Evolutionary conservation across 2,797 vertebrate species (phyloP), one percentile per base, ranked within the genome.

Genomic region (Acridotheres tristis): DNA sequence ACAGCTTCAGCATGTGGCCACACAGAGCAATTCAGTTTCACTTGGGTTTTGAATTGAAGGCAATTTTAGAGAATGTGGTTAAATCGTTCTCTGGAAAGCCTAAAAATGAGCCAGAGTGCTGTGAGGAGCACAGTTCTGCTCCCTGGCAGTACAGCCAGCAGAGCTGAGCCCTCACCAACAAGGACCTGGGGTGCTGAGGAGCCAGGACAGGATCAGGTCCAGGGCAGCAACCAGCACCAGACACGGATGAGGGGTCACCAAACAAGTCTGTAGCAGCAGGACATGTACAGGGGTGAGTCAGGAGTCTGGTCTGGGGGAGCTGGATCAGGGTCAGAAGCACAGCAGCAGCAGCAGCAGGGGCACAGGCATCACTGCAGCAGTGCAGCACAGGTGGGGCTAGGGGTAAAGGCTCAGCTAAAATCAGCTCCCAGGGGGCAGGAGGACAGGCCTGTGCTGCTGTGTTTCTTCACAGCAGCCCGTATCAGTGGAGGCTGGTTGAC

Each of bases 191-290:
- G 34, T n/a, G 59, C 79, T 17, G 59, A 83, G 59, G 15, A 73
- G 27, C 32, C 45, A 26, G 30, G 25, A 27, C 38, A 91, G 90
- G 30, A 45, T 27, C 48, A 40, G 65, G 13, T n/a, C 40, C 2
- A 3, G 30, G 22, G 30, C 43, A 77, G 59, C 5, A 8, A 8
- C 0, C 0, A 0, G 32, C 42, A 25, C 30, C 69, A 86, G 62
- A 16, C 57, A 57, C 3, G 7, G 47, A 12, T 0, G 0, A 3
- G 32, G n/a, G 48, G 15, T 19, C 36, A 45, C 19, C 30, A 20
- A 27, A 30, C 43, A 59, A n/a, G n/a, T 20, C 76, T 2, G 0
- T 9, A 63, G 59, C 8, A 5, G 7, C 43, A 32, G 40, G 26
- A 25, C 42, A 17, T 1, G 11, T 26, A 12, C 50, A 5, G 54